Percentiles rank a stretch among this genome's conserved stretches.
Evolutionary conservation across 53 echinoderm and acorn worm species (phyloP).

Genomic region (Holothuria scabra): DNA sequence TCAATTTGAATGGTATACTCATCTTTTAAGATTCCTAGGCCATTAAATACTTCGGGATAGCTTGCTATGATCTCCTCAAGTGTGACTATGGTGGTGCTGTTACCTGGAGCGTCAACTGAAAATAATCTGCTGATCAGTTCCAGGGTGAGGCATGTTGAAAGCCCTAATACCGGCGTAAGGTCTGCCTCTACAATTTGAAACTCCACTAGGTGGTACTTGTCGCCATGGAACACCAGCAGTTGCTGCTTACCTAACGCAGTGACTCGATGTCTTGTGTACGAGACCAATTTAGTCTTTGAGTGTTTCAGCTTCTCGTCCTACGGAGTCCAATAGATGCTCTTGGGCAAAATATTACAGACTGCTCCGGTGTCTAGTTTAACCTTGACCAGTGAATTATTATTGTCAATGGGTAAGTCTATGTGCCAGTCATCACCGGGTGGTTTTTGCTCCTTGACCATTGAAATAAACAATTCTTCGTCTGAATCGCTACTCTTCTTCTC

Average conservation of each 20-base stretch:
- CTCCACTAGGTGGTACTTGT: not conserved
- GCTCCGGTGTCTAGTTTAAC: constrained; percentile 5
- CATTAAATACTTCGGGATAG: too few relatives aligned
- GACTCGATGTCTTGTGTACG: not conserved
- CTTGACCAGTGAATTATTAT: not conserved
- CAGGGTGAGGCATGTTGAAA: too few relatives aligned
- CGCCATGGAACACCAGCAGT: not conserved
- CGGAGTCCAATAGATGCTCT: not conserved
- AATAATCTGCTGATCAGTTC: too few relatives aligned
- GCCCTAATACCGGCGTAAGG: too few relatives aligned
- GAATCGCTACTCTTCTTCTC: not conserved
- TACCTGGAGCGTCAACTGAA: too few relatives aligned
- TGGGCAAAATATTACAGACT: not conserved
- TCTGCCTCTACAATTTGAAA: too few relatives aligned
- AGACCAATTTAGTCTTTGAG: not conserved
- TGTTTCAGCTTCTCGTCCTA: not conserved
- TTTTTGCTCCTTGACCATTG: not conserved
- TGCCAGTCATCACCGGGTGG: not conserved
- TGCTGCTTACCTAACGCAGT: not conserved
- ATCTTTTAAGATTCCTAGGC: too few relatives aligned
- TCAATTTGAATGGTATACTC: too few relatives aligned
- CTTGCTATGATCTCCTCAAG: too few relatives aligned
- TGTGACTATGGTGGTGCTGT: too few relatives aligned
- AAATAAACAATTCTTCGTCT: constrained; percentile 3
- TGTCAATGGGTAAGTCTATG: not conserved